Evolutionary conservation across 1,140 invertebrate genomes (phyloP).

Genomic region (Lordiphosa mommai): DNA sequence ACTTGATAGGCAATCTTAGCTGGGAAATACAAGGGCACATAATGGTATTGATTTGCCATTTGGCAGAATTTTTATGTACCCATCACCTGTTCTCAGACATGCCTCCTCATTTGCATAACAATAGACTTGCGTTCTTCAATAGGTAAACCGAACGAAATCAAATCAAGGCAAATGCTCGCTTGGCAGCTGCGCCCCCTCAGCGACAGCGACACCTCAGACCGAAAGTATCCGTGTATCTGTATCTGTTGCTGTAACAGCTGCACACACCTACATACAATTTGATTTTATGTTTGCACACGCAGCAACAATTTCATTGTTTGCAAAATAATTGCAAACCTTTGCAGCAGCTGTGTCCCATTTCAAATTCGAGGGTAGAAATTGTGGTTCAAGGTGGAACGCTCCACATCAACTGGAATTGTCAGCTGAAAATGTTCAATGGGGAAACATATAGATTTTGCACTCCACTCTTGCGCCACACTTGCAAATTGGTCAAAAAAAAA

Average conservation of each 20-base stretch:
- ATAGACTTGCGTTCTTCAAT: constrained; percentile 36
- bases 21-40: not conserved
- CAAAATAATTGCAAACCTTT: constrained; percentile 73
- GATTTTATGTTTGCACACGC: constrained; percentile 77
- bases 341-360: constrained; percentile 53
- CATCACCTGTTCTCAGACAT: constrained; percentile 59
- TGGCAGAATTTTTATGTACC: constrained; percentile 64
- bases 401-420: too few species aligned
- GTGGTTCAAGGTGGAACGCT: not conserved
- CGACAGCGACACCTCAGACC: constrained; percentile 38
- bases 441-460: not conserved
- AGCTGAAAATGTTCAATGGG: too few species aligned
- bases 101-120: constrained; percentile 56
- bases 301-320: constrained; percentile 78
- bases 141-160: constrained; percentile 58
- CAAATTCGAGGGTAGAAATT: constrained; percentile 16
- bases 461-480: constrained; percentile 10
- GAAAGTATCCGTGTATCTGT: constrained; percentile 33
- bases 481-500: constrained; percentile 51
- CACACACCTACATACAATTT: constrained; percentile 64
- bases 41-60: constrained; percentile 29
- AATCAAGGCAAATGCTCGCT: constrained; percentile 63
- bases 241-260: constrained; percentile 38
- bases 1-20: constrained; percentile 46
- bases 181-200: constrained; percentile 43